Conservation (phyloP, 2,888 invertebrate species). For the Onchidella celtica region DNA sequence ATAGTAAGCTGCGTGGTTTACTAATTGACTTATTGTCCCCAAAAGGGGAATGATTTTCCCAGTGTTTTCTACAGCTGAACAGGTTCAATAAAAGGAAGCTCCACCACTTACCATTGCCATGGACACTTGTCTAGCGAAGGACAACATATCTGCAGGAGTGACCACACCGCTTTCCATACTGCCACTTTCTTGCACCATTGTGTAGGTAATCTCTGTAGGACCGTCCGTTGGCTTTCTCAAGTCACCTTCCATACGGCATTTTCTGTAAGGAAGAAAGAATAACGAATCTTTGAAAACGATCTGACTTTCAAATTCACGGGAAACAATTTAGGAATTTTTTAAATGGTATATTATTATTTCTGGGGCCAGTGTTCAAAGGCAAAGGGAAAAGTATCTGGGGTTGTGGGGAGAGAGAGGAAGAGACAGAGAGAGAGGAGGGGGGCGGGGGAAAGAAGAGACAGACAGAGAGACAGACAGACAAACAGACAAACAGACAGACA, state of each 20-base stretch:
- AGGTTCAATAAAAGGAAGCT: too few relatives aligned
- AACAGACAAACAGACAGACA: too few relatives aligned
- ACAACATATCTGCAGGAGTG: constrained; percentile 86
- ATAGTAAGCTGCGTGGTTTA: too few relatives aligned
- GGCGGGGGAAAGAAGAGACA: too few relatives aligned
- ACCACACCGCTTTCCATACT: constrained; percentile 74
- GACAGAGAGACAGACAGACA: too few relatives aligned
- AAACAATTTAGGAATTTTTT: not conserved
- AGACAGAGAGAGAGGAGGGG: too few relatives aligned
- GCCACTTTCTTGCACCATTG: constrained; percentile 73
- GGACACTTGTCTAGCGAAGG: constrained; percentile 91
- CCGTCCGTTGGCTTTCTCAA: constrained; percentile 62
- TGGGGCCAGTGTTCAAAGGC: not conserved
- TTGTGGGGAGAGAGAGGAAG: too few relatives aligned
- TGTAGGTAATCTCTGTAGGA: constrained; percentile 69
- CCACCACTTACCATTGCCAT: constrained; percentile 91
- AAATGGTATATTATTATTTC: not conserved
- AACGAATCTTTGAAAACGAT: not conserved
- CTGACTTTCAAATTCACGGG: not conserved
- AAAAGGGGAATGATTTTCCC: too few relatives aligned
- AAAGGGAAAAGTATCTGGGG: too few relatives aligned
- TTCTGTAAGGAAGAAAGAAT: constrained; percentile 60
- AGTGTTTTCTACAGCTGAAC: too few relatives aligned
- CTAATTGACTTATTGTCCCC: too few relatives aligned
- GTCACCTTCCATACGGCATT: constrained; percentile 76